These are phyloP conservation scores for Xenotilapia flavipinnis DNA, from an alignment of 2,113 vertebrate species.

Conservation along the genomic window DNA sequence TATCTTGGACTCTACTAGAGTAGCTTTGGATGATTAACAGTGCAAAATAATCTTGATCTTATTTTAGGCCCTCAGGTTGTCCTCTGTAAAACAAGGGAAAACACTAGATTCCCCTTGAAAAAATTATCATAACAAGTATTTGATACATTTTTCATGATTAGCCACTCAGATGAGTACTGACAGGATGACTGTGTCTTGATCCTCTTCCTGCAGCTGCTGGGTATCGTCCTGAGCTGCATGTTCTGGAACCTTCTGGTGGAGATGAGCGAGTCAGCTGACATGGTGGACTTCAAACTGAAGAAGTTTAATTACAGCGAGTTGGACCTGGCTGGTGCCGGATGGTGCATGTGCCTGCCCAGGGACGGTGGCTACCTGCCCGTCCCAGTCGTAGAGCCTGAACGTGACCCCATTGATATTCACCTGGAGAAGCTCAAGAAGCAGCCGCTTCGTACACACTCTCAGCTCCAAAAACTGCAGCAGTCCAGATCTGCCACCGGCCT, in stretches of 20 bases:
- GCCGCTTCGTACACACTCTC: slow-evolving; percentile 39
- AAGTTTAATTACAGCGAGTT: slow-evolving; percentile 62
- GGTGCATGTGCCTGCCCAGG: slow-evolving; percentile 84
- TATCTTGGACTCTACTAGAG: neutral
- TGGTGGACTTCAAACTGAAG: slow-evolving; percentile 76
- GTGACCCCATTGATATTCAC: slow-evolving; percentile 63
- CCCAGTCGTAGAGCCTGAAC: slow-evolving; percentile 39
- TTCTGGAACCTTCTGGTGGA: slow-evolving; percentile 83
- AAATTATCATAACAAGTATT: neutral
- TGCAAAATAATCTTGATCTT: neutral
- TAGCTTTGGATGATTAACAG: neutral
- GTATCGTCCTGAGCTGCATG: slow-evolving; percentile 77
- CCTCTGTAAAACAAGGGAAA: neutral
- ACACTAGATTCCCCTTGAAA: neutral
- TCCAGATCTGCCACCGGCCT: slow-evolving; percentile 39
- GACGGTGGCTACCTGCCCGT: slow-evolving; percentile 82
- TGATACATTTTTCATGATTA: neutral
- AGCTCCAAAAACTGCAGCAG: slow-evolving; percentile 51
- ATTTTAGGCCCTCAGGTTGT: neutral
- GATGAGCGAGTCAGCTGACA: slow-evolving; percentile 72
- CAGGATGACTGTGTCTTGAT: neutral
- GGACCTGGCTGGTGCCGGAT: slow-evolving; percentile 81
- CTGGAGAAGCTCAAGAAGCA: slow-evolving; percentile 64
- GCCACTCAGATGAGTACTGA: neutral
- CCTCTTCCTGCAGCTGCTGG: slow-evolving; percentile 69